Percentiles rank a stretch among this genome's conserved stretches.
Evolutionary conservation across 1,140 invertebrate genomes (phyloP).

Genomic region (Ceratina japonica): DNA sequence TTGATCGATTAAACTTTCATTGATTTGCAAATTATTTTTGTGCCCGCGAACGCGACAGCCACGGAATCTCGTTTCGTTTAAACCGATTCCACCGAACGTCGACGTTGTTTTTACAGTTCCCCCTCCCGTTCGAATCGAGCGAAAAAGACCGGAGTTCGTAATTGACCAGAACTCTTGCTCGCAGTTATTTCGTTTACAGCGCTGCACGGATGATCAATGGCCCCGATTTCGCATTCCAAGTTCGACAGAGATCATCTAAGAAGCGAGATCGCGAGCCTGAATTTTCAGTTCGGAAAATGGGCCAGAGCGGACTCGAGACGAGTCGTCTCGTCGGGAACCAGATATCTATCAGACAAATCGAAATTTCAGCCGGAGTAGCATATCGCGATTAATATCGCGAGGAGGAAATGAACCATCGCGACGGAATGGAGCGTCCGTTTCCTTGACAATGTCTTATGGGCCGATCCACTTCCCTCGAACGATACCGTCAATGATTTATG

Average conservation of each 20-base stretch:
- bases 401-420: conserved; percentile 38
- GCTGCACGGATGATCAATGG: too few species aligned
- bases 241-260: too few species aligned
- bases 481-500: conserved; percentile 48
- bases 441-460: conserved; percentile 46
- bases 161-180: too few species aligned
- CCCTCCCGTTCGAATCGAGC: neutral
- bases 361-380: neutral
- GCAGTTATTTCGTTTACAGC: too few species aligned
- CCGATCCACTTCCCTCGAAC: conserved; percentile 41
- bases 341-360: conserved; percentile 25
- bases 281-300: too few species aligned
- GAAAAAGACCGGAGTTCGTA: too few species aligned
- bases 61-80: neutral
- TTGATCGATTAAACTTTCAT: conserved; percentile 41
- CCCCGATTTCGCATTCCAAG: too few species aligned
- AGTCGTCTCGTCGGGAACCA: neutral
- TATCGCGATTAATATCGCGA: conserved; percentile 36
- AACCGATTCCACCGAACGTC: neutral
- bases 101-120: neutral
- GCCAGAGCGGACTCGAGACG: too few species aligned
- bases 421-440: conserved; percentile 7
- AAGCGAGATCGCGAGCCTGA: too few species aligned
- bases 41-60: neutral
- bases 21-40: conserved; percentile 23